These are phyloP conservation scores for Tuta absoluta DNA, from an alignment of 2,888 invertebrate genomes.

Conservation along the genomic window DNA sequence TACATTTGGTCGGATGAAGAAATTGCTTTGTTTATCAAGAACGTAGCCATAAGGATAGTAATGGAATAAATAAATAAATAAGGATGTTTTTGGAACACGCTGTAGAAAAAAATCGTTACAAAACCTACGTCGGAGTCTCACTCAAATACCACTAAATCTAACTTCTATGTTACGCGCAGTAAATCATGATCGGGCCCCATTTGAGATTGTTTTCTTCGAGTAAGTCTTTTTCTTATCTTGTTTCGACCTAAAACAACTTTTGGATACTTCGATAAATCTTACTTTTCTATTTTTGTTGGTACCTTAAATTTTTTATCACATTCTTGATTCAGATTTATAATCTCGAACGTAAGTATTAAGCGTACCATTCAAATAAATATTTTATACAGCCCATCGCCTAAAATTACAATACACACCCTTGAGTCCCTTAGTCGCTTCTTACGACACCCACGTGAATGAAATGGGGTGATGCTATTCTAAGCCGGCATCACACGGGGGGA, in stretches of 20 bases:
- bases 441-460: too few relatives aligned
- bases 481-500: too few relatives aligned
- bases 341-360: neutral
- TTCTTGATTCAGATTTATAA: neutral
- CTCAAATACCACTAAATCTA: conserved; percentile 8
- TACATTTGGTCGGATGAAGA: too few relatives aligned
- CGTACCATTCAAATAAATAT: neutral
- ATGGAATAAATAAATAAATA: too few relatives aligned
- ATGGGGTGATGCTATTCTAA: too few relatives aligned
- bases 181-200: conserved; percentile 12
- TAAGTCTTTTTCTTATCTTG: conserved; percentile 13
- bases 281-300: conserved; percentile 7
- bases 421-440: too few relatives aligned
- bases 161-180: neutral
- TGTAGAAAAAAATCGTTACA: neutral
- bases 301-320: conserved; percentile 6
- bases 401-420: too few relatives aligned
- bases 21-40: too few relatives aligned
- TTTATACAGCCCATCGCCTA: too few relatives aligned
- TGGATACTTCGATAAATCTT: conserved; percentile 17
- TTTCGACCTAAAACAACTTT: conserved; percentile 14
- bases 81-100: too few relatives aligned
- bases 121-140: neutral
- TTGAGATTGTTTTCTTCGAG: conserved; percentile 15
- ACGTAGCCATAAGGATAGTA: too few relatives aligned